These are phyloP conservation scores for Tylochromis polylepis DNA, from an alignment of 2,113 vertebrate species.

Conservation along the genomic window DNA sequence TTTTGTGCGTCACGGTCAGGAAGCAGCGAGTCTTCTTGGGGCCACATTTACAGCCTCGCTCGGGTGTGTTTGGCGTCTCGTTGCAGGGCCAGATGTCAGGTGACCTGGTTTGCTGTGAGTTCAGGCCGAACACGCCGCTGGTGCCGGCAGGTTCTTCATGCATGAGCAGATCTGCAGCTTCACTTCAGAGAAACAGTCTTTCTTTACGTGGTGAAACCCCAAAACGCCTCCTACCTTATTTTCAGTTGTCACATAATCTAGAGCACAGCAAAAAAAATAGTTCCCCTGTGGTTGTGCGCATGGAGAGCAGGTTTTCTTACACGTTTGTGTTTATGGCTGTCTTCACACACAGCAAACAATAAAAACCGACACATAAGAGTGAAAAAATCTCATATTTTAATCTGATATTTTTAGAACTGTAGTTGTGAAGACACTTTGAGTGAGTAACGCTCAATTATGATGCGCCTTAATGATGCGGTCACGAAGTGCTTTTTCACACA, in stretches of 20 bases:
- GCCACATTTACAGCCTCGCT: not conserved
- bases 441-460: accelerated
- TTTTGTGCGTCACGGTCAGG: accelerated
- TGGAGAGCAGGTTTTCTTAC: not conserved
- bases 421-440: not conserved
- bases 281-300: not conserved
- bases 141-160: not conserved
- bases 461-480: not conserved
- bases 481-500: not conserved
- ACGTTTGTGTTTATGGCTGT: not conserved
- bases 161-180: not conserved
- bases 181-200: not conserved
- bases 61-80: not conserved
- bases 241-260: not conserved
- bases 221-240: not conserved
- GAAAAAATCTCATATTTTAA: not conserved
- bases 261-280: not conserved
- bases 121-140: not conserved
- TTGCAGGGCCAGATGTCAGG: not conserved
- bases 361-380: not conserved
- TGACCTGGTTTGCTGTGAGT: not conserved
- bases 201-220: not conserved
- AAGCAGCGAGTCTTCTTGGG: not conserved
- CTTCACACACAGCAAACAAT: not conserved
- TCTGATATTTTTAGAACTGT: not conserved